phyloP scores from a whole-genome alignment of 2,888 invertebrate genomes.

The Seladonia tumulorum region DNA sequence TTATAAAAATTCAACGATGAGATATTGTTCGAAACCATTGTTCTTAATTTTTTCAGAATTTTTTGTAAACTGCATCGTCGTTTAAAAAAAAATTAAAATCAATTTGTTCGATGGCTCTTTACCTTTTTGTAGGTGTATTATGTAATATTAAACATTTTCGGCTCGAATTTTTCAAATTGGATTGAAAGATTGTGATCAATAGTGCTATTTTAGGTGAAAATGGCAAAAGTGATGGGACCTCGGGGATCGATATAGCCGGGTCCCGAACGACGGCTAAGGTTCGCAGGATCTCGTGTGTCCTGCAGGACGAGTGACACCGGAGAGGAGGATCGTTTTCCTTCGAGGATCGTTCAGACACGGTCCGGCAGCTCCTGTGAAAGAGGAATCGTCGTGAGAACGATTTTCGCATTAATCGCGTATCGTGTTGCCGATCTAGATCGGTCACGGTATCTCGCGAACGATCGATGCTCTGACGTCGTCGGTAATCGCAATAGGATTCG shows the following conservation, averaged over 20 bases:
- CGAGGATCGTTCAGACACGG: conserved; percentile 33
- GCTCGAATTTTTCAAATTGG: too few relatives aligned
- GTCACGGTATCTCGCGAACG: neutral
- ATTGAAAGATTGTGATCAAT: neutral
- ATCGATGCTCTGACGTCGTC: conserved; percentile 4
- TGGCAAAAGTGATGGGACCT: neutral
- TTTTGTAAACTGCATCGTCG: too few relatives aligned
- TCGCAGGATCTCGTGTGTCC: conserved; percentile 6
- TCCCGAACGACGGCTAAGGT: neutral
- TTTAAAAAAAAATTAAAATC: too few relatives aligned
- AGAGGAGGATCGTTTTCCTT: conserved; percentile 39
- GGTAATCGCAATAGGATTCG: conserved; percentile 2
- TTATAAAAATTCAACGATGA: too few relatives aligned
- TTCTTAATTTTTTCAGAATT: too few relatives aligned
- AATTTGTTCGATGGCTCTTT: too few relatives aligned
- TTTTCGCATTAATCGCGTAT: conserved; percentile 52
- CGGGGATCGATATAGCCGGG: neutral
- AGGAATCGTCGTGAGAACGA: conserved; percentile 63
- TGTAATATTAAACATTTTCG: too few relatives aligned
- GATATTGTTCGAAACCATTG: too few relatives aligned
- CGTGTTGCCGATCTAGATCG: conserved; percentile 39
- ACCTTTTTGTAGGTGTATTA: too few relatives aligned
- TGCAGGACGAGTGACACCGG: conserved; percentile 33
- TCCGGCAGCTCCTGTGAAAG: conserved; percentile 26
- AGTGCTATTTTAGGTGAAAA: neutral